A percentile compares a stretch with the other conserved stretches of the same genome.
Conservation (phyloP, 2,797 vertebrate species). For the Hippocampus kuda region DNA sequence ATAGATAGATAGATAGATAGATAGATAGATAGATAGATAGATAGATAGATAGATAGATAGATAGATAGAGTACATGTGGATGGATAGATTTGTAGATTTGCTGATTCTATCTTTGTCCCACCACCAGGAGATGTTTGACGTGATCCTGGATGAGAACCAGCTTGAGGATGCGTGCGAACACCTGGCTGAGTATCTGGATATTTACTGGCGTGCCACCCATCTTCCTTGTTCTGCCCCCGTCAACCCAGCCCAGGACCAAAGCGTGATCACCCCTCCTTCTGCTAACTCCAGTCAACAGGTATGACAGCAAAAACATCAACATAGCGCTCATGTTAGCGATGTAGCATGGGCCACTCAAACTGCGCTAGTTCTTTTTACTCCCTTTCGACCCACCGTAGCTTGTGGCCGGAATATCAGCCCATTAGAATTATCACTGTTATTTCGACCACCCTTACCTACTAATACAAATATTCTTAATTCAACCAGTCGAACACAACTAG, state of each 20-base stretch:
- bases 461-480: too few relatives aligned
- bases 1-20: too few relatives aligned
- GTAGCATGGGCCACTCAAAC: neutral
- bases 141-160: constrained; percentile 95
- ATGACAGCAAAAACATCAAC: constrained; percentile 9
- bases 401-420: too few relatives aligned
- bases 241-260: constrained; percentile 72
- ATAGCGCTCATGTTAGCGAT: neutral
- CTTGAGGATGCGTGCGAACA: constrained; percentile 93
- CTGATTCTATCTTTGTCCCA: neutral
- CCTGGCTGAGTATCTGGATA: constrained; percentile 87
- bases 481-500: too few relatives aligned
- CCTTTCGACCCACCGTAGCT: too few relatives aligned
- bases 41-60: neutral
- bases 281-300: constrained; percentile 89
- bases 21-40: too few relatives aligned
- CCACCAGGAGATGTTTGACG: constrained; percentile 88
- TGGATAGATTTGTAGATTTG: neutral
- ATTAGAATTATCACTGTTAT: too few relatives aligned
- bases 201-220: constrained; percentile 91
- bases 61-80: neutral
- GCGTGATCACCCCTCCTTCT: constrained; percentile 74
- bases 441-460: too few relatives aligned
- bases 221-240: constrained; percentile 70
- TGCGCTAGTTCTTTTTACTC: too few relatives aligned